Evolutionary conservation across 1,140 invertebrate genomes (phyloP).

Genomic region (Philaenus spumarius): DNA sequence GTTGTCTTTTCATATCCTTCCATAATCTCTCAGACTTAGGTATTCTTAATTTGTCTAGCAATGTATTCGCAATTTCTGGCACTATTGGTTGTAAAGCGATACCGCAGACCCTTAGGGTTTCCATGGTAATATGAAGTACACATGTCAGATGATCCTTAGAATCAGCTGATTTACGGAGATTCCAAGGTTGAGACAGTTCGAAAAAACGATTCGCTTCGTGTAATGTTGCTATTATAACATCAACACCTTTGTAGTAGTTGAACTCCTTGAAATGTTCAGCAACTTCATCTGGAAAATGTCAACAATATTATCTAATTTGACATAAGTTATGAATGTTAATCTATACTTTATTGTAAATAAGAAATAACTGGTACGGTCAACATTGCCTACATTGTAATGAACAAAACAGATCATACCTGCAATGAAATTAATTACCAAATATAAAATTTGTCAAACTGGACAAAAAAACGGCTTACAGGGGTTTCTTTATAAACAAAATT

Average conservation of each 20-base stretch:
- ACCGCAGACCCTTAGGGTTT: constrained; percentile 64
- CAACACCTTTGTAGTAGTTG: constrained; percentile 79
- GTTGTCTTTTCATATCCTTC: constrained; percentile 37
- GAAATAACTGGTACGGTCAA: no score
- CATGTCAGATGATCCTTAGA: constrained; percentile 52
- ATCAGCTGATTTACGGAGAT: constrained; percentile 53
- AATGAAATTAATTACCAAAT: no score
- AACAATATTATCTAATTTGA: no score
- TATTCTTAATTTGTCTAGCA: constrained; percentile 62
- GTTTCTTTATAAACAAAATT: no score
- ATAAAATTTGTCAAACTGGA: no score
- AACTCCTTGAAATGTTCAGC: constrained; percentile 62
- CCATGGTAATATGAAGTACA: constrained; percentile 75
- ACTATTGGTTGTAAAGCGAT: constrained; percentile 80
- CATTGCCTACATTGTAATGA: no score
- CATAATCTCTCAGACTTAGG: constrained; percentile 45
- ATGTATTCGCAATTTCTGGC: constrained; percentile 56
- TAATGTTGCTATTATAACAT: constrained; percentile 64
- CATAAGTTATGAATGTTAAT: no score
- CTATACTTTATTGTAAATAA: no score
- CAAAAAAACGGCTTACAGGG: no score
- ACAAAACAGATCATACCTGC: no score
- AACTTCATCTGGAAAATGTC: constrained; percentile 46
- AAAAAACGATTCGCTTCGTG: constrained; percentile 80
- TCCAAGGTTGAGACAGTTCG: constrained; percentile 81